Conservation (phyloP, 1,140 invertebrate genomes). For the Drosophila hydei region DNA sequence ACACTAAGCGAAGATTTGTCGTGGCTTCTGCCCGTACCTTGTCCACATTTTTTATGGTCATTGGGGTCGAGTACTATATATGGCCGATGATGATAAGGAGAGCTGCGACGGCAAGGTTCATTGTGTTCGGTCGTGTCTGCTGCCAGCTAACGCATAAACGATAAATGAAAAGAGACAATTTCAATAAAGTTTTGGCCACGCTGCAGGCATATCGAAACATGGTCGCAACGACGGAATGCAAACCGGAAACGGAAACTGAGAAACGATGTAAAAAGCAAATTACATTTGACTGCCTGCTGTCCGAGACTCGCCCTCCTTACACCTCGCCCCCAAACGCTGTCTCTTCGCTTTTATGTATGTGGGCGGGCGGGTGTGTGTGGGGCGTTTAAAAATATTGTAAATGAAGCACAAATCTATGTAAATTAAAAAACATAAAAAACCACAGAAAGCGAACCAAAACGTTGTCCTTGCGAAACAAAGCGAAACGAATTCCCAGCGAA, state of each 20-base stretch:
- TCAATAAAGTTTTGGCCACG: slow-evolving; percentile 71
- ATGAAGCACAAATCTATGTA: slow-evolving; percentile 73
- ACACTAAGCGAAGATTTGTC: slow-evolving; percentile 55
- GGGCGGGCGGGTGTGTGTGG: slow-evolving; percentile 1
- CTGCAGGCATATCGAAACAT: slow-evolving; percentile 36
- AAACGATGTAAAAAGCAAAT: slow-evolving; percentile 77
- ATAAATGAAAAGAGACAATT: slow-evolving; percentile 79
- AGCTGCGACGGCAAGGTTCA: not conserved
- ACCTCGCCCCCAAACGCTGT: not conserved
- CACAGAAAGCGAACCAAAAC: slow-evolving; percentile 56
- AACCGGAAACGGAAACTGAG: slow-evolving; percentile 67
- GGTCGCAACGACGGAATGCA: slow-evolving; percentile 58
- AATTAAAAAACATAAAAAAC: slow-evolving; percentile 69
- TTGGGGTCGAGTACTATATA: too few species aligned
- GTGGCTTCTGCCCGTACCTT: slow-evolving; percentile 20
- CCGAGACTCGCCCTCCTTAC: not conserved
- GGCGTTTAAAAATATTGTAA: slow-evolving; percentile 69
- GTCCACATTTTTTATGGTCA: slow-evolving; percentile 6
- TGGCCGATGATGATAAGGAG: too few species aligned
- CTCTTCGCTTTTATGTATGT: too few species aligned
- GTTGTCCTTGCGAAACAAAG: slow-evolving; percentile 56
- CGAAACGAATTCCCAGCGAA: slow-evolving; percentile 27
- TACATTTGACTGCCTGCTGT: slow-evolving; percentile 56
- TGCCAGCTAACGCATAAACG: slow-evolving; percentile 64
- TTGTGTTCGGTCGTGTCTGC: slow-evolving; percentile 19